phyloP scores from a whole-genome alignment of 2,113 vertebrate genomes.

The Polyodon spathula region DNA sequence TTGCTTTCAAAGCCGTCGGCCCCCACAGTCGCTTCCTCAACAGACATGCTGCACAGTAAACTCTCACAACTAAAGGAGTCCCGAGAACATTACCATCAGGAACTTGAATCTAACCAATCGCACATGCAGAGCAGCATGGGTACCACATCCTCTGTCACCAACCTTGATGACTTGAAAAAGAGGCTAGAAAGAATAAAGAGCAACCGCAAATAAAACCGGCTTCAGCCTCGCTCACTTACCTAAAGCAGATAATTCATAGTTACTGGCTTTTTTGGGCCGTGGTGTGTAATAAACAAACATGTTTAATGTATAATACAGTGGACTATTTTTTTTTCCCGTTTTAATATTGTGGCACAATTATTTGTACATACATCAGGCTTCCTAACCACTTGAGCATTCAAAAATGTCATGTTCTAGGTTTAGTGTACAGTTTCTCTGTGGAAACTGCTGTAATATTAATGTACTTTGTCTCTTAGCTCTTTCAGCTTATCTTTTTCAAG shows the following conservation, averaged over 20 bases:
- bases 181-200: constrained; percentile 97
- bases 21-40: constrained; percentile 79
- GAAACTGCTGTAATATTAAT: constrained; percentile 56
- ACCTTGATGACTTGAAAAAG: constrained; percentile 98
- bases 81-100: constrained; percentile 84
- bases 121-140: constrained; percentile 62
- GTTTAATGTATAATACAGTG: constrained; percentile 57
- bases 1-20: constrained; percentile 79
- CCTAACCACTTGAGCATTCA: constrained; percentile 48
- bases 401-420: constrained; percentile 55
- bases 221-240: constrained; percentile 4
- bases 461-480: constrained; percentile 39
- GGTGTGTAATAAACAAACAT: constrained; percentile 50
- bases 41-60: constrained; percentile 97
- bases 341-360: constrained; percentile 57
- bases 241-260: constrained; percentile 2
- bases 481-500: constrained; percentile 54
- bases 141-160: constrained; percentile 69
- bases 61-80: constrained; percentile 95
- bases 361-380: constrained; percentile 70
- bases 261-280: constrained; percentile 29
- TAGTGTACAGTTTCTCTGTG: constrained; percentile 70
- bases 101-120: constrained; percentile 69
- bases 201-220: constrained; percentile 75
- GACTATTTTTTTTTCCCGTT: constrained; percentile 38